Evolutionary conservation across 2,888 invertebrate species (phyloP).

Genomic region (Myopa testacea): DNA sequence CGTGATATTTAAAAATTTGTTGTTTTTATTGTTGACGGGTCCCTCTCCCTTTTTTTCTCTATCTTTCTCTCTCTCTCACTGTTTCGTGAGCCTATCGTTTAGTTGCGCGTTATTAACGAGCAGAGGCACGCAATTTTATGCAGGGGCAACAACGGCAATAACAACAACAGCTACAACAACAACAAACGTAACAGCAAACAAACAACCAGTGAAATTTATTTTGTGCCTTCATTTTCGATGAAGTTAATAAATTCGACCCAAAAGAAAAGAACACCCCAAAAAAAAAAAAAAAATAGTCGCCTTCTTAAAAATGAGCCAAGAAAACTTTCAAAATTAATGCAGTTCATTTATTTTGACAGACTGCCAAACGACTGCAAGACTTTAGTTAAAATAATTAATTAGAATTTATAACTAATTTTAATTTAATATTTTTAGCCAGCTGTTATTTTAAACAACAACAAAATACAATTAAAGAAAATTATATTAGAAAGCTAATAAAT

Average conservation of each 20-base stretch:
- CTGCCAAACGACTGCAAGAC: no score
- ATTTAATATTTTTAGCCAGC: neutral
- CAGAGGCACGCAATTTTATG: constrained; percentile 35
- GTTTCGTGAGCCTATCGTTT: neutral
- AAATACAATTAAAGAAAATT: no score
- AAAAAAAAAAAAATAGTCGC: no score
- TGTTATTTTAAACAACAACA: no score
- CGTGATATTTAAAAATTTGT: neutral
- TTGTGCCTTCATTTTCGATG: constrained; percentile 20
- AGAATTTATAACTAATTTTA: neutral
- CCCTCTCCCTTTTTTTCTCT: neutral
- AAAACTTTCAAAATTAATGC: neutral
- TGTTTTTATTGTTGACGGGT: neutral
- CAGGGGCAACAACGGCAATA: neutral
- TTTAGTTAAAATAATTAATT: neutral
- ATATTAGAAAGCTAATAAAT: no score
- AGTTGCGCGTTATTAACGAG: constrained; percentile 35
- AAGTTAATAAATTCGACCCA: constrained; percentile 21
- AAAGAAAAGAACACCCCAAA: neutral
- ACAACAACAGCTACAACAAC: constrained; percentile 8
- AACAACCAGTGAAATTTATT: neutral
- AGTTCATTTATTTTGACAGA: no score
- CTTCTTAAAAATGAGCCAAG: neutral
- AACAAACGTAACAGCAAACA: neutral
- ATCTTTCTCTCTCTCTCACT: neutral